Conservation (phyloP, 2,113 vertebrate species). For the Egretta garzetta region DNA sequence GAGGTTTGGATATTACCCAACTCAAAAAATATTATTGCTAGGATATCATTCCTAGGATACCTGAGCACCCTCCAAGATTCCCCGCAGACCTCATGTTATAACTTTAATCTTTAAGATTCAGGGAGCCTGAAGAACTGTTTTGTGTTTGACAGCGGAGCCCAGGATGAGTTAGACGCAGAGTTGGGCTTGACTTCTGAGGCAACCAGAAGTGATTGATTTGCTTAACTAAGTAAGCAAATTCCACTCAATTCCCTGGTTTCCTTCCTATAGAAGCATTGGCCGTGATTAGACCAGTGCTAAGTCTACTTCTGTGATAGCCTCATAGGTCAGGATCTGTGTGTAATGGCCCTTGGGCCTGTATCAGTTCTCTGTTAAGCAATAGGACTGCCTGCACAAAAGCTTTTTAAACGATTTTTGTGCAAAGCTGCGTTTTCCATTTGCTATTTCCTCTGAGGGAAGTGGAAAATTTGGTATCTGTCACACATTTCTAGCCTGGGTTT, state of each 20-base stretch:
- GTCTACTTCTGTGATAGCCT: not conserved
- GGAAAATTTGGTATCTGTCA: not conserved
- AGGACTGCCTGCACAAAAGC: not conserved
- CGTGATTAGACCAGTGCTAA: not conserved
- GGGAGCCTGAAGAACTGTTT: not conserved
- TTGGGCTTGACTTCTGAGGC: not conserved
- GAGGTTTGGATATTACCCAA: not conserved
- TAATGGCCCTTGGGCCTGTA: not conserved
- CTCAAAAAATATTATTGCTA: not conserved
- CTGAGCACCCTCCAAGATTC: not conserved
- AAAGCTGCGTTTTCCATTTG: not conserved
- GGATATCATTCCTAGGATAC: not conserved
- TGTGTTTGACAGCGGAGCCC: not conserved
- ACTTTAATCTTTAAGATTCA: not conserved
- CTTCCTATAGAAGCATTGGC: not conserved
- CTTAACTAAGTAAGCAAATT: conserved; percentile 3
- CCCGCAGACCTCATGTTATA: not conserved
- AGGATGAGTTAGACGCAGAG: not conserved
- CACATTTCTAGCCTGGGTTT: not conserved
- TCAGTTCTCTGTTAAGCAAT: not conserved
- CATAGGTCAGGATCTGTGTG: not conserved
- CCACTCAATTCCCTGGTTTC: not conserved
- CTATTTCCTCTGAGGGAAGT: not conserved
- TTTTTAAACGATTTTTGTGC: not conserved
- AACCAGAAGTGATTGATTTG: not conserved